Percentiles rank a stretch among this genome's conserved stretches.
phyloP scores from a whole-genome alignment of 2,113 vertebrate species.

The Myiagra hebetior region DNA sequence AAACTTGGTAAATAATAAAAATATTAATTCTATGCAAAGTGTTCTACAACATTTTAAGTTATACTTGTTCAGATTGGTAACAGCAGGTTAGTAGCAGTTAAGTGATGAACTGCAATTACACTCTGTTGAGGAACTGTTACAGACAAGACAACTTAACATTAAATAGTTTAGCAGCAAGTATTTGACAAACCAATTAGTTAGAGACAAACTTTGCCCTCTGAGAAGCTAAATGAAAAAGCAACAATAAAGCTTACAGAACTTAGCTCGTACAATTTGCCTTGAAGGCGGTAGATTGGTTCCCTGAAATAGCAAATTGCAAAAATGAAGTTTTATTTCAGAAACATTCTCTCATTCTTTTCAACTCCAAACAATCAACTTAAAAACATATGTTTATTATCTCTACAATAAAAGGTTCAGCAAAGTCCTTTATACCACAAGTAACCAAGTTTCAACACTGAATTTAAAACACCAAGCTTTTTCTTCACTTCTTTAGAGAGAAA shows the following conservation, averaged over 20 bases:
- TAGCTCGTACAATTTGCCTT: conserved; percentile 94
- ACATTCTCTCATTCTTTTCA: conserved; percentile 69
- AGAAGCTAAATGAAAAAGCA: conserved; percentile 80
- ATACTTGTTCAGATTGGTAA: conserved; percentile 71
- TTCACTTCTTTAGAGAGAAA: neutral
- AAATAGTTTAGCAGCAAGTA: conserved; percentile 70
- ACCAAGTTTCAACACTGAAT: neutral
- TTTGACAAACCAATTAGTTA: conserved; percentile 71
- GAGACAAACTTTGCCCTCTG: conserved; percentile 71
- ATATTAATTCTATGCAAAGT: conserved; percentile 39
- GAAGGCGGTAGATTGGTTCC: conserved; percentile 85
- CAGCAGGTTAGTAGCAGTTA: conserved; percentile 74
- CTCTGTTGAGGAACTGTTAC: conserved; percentile 59
- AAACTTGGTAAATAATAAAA: conserved; percentile 12
- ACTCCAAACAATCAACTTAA: conserved; percentile 63
- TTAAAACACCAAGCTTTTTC: neutral
- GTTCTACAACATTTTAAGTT: conserved; percentile 40
- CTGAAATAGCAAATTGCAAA: conserved; percentile 84
- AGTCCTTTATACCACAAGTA: conserved; percentile 1
- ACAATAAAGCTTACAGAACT: conserved; percentile 85
- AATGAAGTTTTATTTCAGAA: conserved; percentile 75
- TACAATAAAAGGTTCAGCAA: conserved; percentile 56
- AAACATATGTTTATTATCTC: conserved; percentile 65
- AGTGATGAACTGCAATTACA: conserved; percentile 69
- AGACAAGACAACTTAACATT: conserved; percentile 53